Percentiles rank a stretch among this genome's conserved stretches.
Evolutionary conservation across 2,888 invertebrate species (phyloP).

Genomic region (Herminia tarsipennalis): DNA sequence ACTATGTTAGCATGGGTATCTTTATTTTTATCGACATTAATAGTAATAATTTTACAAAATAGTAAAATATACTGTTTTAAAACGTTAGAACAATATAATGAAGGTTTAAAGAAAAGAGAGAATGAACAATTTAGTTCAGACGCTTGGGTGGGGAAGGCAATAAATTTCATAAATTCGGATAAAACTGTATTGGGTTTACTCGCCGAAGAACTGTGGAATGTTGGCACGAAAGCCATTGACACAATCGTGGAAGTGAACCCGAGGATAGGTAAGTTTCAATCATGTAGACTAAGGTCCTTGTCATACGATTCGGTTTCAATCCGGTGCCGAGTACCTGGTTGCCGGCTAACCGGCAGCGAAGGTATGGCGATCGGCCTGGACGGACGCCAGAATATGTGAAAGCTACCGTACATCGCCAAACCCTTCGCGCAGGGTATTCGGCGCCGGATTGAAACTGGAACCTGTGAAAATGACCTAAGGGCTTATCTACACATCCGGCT

Average conservation of each 20-base stretch:
- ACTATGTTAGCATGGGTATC: slow-evolving; percentile 49
- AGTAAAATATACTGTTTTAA: slow-evolving; percentile 55
- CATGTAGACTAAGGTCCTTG: no score
- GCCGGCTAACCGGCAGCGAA: no score
- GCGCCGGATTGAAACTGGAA: no score
- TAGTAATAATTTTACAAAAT: slow-evolving; percentile 42
- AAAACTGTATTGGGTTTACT: slow-evolving; percentile 71
- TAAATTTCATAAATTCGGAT: slow-evolving; percentile 74
- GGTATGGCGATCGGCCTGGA: no score
- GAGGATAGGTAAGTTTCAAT: slow-evolving; percentile 1
- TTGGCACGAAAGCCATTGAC: slow-evolving; percentile 69
- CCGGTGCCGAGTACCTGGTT: no score
- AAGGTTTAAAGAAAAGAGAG: slow-evolving; percentile 48
- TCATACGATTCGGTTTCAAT: no score
- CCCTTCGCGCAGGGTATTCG: no score
- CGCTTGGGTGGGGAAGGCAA: slow-evolving; percentile 64
- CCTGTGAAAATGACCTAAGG: no score
- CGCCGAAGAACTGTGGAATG: slow-evolving; percentile 72
- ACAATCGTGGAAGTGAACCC: slow-evolving; percentile 8
- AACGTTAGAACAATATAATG: slow-evolving; percentile 53
- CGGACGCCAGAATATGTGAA: no score
- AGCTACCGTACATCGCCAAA: no score
- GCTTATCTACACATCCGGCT: no score
- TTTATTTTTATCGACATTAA: slow-evolving; percentile 34
- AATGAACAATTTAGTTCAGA: slow-evolving; percentile 59